Base-by-base conservation (phyloP, 2,888 invertebrate species). In the Folsomia candida region DNA sequence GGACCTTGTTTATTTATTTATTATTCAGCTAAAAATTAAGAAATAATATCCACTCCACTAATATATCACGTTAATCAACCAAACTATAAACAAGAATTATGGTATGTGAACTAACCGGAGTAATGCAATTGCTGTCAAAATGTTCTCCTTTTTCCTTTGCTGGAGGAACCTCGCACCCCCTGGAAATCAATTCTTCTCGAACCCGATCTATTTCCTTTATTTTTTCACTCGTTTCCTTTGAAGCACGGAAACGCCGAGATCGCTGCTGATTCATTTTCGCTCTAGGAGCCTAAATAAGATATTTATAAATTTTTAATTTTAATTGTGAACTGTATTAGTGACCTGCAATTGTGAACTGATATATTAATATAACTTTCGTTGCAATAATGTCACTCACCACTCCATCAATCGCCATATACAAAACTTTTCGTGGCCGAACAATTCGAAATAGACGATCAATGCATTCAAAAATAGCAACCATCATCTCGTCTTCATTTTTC, bases 201-300 rank as follows among this genome's bases (percentile, higher is more conserved):
- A 94, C 89, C 68, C 91, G 87, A 59, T 90, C 88, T 66, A 99
- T 88, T 83, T 96, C 94, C 24, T 89, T 87, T 27, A 91, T 89
- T 83, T 96, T 97, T 83, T 97, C 97, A 58, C 86, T 87, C 0
- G 91, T 88, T 84, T 99, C 99, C 83, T 99, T 98, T 0, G 97
- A 93, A 0, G 98, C 96, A 63, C 99, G 88, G 84, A 99, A 99
- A 80, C 98, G 88, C 77, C 99, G 88, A 0, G 97, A 97, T 69
- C 99, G 87, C 83, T 99, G 99, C 83, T 99, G 99, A 85, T 99
- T 99, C 99, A 99, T 99, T 85, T 99, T 99, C 0, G 99, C 99
- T 81, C 98, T 87, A 0, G 99, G 97, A 1, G 97, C 97, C 88
- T 90, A 78, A 20, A 77, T 54, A 58, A 54, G 29, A 69, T n/a